These are phyloP conservation scores for Indicator indicator DNA, from an alignment of 2,113 vertebrate species.

Conservation along the genomic window DNA sequence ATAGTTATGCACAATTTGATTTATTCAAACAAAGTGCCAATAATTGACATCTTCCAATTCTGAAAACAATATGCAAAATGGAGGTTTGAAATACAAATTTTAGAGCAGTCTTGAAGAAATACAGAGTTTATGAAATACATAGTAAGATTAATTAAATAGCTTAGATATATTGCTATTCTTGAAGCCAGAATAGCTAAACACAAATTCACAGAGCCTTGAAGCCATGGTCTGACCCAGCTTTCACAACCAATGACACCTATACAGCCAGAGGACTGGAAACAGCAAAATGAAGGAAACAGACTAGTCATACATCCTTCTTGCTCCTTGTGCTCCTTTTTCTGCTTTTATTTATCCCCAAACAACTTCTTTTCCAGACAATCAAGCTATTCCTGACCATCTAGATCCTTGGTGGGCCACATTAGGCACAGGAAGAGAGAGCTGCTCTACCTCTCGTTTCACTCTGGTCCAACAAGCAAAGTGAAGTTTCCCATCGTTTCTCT, in stretches of 20 bases:
- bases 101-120: not conserved
- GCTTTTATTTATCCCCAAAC: not conserved
- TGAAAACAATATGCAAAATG: not conserved
- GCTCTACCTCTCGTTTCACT: not conserved
- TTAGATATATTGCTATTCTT: not conserved
- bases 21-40: not conserved
- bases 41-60: not conserved
- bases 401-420: not conserved
- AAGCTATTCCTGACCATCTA: not conserved
- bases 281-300: not conserved
- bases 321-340: not conserved
- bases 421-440: not conserved
- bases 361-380: not conserved
- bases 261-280: not conserved
- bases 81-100: not conserved
- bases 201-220: not conserved
- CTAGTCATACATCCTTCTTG: not conserved
- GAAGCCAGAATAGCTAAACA: not conserved
- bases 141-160: not conserved
- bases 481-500: not conserved
- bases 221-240: not conserved
- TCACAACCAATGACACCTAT: not conserved
- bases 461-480: not conserved
- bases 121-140: not conserved
- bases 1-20: not conserved